Evolutionary conservation across 2,113 vertebrate species (phyloP), one percentile per base, ranked within the genome.

Genomic region (Numida meleagris): DNA sequence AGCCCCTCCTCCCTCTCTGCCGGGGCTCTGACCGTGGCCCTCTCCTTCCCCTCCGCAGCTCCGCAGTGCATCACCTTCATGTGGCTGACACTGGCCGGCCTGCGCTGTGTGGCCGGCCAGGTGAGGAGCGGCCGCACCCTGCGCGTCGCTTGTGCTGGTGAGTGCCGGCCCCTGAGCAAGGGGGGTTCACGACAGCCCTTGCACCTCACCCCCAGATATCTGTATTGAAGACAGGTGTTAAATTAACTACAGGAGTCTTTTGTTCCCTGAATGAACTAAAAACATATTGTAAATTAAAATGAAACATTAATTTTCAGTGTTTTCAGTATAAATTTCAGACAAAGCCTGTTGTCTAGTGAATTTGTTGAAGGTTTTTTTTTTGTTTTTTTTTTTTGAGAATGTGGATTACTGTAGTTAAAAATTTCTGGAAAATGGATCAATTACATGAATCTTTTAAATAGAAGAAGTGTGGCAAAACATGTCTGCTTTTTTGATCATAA

Each of bases 231-330:
- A 82, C 62, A 91, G 88, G 89, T 96, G 75, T 33, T 80, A 96
- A 96, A 96, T 96, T 82, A 96, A 94, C 91, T 94, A 51, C 40
- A 86, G 89, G 25, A 78, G 45, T 89, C 75, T 91, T 94, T 93
- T 91, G 24, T 94, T 89, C 46, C 20, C 40, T 62, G 45, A 5
- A 17, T 89, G 88, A 88, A 93, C 81, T 79, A 93, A 94, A 96
- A 95, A 91, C 91, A 91, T 88, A 78, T 36, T 90, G 73, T 89
- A 94, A 94, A 93, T 95, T 89, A 87, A 95, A 96, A 84, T 82
- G 34, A 93, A 92, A 94, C 89, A 92, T 45, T 94, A 94, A 93
- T 92, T 95, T 92, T 63, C 24, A 71, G 72, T 50, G 29, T 90
- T 96, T 63, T 88, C 53, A 57, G 75, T 90, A 12, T 10, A 38